Evolutionary conservation across 2,113 vertebrate genomes (phyloP).

Genomic region (Dendropsophus ebraccatus): DNA sequence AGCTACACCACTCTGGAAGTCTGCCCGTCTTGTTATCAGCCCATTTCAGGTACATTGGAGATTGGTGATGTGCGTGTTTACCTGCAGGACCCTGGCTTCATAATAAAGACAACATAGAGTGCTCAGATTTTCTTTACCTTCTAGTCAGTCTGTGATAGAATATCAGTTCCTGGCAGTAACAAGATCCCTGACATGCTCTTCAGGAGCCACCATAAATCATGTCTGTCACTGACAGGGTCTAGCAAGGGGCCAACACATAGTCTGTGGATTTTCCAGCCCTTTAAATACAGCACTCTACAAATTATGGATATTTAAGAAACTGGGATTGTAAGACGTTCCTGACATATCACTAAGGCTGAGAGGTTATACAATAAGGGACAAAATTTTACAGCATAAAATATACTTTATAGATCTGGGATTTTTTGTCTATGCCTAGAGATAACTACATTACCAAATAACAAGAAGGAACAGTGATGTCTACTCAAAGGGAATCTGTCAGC

Average conservation of each 20-base stretch:
- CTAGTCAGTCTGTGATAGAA: not conserved
- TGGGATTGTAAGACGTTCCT: not conserved
- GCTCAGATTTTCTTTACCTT: not conserved
- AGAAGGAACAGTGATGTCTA: not conserved
- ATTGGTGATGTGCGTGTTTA: not conserved
- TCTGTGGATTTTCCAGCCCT: not conserved
- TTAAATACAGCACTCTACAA: not conserved
- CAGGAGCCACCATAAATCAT: not conserved
- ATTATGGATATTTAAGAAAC: not conserved
- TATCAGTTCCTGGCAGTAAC: slow-evolving; percentile 5
- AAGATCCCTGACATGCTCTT: slow-evolving; percentile 4
- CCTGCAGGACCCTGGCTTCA: not conserved
- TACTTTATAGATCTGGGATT: not conserved
- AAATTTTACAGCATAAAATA: not conserved
- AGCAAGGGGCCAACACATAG: not conserved
- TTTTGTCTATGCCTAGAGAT: not conserved
- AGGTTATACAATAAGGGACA: not conserved
- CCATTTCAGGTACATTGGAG: no score
- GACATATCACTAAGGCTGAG: not conserved
- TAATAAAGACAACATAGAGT: not conserved
- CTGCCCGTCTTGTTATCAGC: no score
- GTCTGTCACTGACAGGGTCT: not conserved
- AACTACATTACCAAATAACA: not conserved
- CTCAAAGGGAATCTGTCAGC: not conserved
- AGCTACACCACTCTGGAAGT: no score